Conservation (phyloP, 1,140 invertebrate species). For the Drosophila quadrilineata region DNA sequence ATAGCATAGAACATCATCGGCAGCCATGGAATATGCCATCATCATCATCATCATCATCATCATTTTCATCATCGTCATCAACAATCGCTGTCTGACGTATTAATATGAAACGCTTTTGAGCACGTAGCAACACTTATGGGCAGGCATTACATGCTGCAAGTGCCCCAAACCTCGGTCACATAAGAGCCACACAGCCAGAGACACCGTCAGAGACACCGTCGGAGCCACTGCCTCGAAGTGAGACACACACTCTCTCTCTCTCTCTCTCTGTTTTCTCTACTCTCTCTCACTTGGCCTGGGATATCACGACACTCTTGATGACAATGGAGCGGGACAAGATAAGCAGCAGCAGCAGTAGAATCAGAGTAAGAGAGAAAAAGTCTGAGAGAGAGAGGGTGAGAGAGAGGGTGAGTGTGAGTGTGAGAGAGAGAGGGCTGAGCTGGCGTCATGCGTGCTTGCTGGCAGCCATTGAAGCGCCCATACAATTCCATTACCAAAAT, state of each 20-base stretch:
- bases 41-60: no score
- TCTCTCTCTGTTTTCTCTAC: no score
- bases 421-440: constrained; percentile 6
- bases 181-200: background rate
- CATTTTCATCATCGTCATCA: no score
- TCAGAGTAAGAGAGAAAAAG: background rate
- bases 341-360: constrained; percentile 37
- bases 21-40: constrained; percentile 62
- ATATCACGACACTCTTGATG: constrained; percentile 74
- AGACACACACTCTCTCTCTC: no score
- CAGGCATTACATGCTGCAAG: constrained; percentile 56
- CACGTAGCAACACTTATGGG: constrained; percentile 77
- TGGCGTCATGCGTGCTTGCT: constrained; percentile 48
- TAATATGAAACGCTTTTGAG: constrained; percentile 80
- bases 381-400: background rate
- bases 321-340: constrained; percentile 25
- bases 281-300: no score
- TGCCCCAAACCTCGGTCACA: constrained; percentile 7
- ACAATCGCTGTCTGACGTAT: constrained; percentile 65
- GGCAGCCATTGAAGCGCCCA: constrained; percentile 52
- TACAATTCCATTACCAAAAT: constrained; percentile 77
- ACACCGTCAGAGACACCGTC: background rate
- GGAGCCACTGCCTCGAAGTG: constrained; percentile 38
- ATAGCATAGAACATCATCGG: no score
- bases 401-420: no score